Base-by-base conservation (phyloP, 2,797 vertebrate genomes). In the Emydoidea blandingii region DNA sequence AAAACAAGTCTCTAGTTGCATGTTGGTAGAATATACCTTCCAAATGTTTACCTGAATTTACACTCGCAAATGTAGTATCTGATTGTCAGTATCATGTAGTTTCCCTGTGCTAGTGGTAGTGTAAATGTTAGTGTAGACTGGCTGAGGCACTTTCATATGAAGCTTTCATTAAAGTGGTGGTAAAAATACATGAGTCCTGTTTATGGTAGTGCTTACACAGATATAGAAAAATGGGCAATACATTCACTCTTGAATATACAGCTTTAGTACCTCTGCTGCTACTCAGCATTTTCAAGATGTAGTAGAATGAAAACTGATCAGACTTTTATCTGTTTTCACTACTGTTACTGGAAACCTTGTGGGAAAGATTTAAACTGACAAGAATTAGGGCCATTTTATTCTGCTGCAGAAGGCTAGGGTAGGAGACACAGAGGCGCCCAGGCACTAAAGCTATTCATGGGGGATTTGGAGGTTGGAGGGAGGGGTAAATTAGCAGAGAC, bases 371-470 rank as follows among this genome's bases (percentile, higher is more conserved):
- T 82, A 90, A 47, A 84, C 78, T 78, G 16, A 49, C 7, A 81
- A 85, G 85, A 85, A 6, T 68, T 79, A 85, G 62, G 34, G 86
- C 31, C 4, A 18, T 80, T 76, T 76, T 29, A 76, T 27, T 76
- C 6, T 47, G 7, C 8, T 78, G 19, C 12, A 78, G 27, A 47
- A 78, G 27, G 44, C 15, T 31, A 49, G 74, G 44, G 44, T 78
- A 49, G 25, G 44, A 18, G 14, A 44, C 65, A 0, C 6, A 65
- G 81, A 65, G 53, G 16, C 31, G 44, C 8, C 44, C 44, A 15
- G 34, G 88, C 49, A 18, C 11, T 85, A 72, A 57, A 72, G n/a
- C 53, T 83, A 0, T 87, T 23, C 0, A 0, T 23, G n/a, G 90
- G 84, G n/a, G 44, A 81, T 86, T 84, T 4, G 7, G 79, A 44